These are phyloP conservation scores for Pollimyrus isidori DNA, from an alignment of 2,113 vertebrate species.

Conservation along the genomic window DNA sequence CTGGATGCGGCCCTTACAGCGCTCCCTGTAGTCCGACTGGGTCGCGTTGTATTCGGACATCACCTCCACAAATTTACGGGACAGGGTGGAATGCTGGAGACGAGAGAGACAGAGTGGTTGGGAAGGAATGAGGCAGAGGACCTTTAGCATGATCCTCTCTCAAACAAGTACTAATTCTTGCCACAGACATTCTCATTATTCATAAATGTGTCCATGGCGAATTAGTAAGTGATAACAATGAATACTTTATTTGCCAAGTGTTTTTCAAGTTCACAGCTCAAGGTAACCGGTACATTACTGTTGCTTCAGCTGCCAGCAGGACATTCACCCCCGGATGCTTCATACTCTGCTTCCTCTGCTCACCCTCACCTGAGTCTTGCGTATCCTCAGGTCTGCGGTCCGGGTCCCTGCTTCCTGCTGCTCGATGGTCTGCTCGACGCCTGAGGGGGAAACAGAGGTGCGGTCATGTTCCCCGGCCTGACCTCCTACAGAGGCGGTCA, in stretches of 20 bases:
- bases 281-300: too few species aligned
- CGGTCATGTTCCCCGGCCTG: neutral
- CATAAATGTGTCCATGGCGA: neutral
- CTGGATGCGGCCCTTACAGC: constrained; percentile 88
- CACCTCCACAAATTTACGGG: constrained; percentile 87
- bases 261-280: too few species aligned
- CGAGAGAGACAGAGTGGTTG: neutral
- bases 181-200: neutral
- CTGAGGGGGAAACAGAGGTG: constrained; percentile 44
- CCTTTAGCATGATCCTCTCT: neutral
- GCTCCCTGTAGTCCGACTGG: constrained; percentile 87
- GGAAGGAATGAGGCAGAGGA: neutral
- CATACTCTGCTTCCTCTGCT: neutral
- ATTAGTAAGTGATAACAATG: neutral
- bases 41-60: constrained; percentile 91
- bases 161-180: neutral
- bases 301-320: neutral
- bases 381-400: constrained; percentile 90
- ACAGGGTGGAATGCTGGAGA: constrained; percentile 77
- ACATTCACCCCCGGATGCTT: neutral
- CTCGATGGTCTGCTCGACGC: constrained; percentile 88
- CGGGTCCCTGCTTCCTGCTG: constrained; percentile 86
- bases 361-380: constrained; percentile 85
- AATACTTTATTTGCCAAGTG: neutral
- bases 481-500: neutral